phyloP scores from a whole-genome alignment of 1,140 invertebrate species.

The Lepidurus packardi region DNA sequence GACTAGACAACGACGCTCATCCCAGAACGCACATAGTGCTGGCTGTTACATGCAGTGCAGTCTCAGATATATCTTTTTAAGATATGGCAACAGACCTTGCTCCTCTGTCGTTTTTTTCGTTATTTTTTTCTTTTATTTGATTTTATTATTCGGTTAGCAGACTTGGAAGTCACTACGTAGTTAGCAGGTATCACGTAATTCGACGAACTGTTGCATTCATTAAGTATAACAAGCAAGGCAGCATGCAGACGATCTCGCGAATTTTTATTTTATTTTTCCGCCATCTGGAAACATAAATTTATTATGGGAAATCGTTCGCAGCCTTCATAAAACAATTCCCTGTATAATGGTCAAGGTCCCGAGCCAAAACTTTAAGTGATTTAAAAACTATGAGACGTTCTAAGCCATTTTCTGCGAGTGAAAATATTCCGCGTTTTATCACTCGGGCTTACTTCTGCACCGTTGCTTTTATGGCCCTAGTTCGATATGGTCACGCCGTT shows the following conservation, averaged over 20 bases:
- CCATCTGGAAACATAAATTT: not conserved
- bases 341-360: not conserved
- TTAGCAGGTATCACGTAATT: not conserved
- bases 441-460: not conserved
- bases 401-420: not conserved
- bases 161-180: not conserved
- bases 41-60: too few relatives aligned
- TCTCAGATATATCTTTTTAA: too few relatives aligned
- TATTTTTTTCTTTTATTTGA: not conserved
- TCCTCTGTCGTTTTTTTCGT: not conserved
- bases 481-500: slow-evolving; percentile 18
- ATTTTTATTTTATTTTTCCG: not conserved
- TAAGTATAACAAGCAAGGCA: not conserved
- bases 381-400: not conserved
- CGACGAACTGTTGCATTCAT: not conserved
- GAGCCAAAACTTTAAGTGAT: not conserved
- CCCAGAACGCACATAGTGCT: not conserved
- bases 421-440: not conserved
- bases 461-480: slow-evolving; percentile 8
- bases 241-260: not conserved
- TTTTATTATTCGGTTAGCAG: not conserved
- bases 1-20: not conserved
- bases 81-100: not conserved
- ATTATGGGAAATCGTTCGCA: not conserved
- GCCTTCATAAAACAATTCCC: not conserved